Evolutionary conservation across 2,888 invertebrate species (phyloP).

Genomic region (Thumatha senex): DNA sequence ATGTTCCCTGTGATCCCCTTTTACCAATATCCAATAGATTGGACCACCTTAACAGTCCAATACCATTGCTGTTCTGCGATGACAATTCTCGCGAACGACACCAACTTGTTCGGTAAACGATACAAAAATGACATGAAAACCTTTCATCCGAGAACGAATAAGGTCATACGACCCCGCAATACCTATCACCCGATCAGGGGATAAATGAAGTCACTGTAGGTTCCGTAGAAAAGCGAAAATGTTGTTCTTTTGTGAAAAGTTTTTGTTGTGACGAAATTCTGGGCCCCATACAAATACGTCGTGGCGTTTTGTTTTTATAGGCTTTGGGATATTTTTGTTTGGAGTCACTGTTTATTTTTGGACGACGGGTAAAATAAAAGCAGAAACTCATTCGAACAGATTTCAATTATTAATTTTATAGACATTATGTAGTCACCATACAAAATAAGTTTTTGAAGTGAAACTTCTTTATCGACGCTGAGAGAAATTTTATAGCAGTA

Average conservation of each 20-base stretch:
- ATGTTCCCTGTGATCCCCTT: conserved; percentile 18
- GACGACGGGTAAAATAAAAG: conserved; percentile 2
- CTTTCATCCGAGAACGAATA: conserved; percentile 22
- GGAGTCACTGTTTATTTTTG: conserved; percentile 6
- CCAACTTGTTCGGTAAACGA: conserved; percentile 26
- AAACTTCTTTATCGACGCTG: too few relatives aligned
- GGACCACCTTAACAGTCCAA: conserved; percentile 10
- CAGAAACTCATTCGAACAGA: not conserved
- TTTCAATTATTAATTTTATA: not conserved
- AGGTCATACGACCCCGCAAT: conserved; percentile 26
- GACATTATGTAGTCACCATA: too few relatives aligned
- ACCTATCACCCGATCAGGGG: too few relatives aligned
- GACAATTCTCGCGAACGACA: conserved; percentile 24
- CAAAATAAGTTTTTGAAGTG: too few relatives aligned
- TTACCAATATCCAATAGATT: conserved; percentile 33
- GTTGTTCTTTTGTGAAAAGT: conserved; percentile 29
- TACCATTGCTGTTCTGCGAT: conserved; percentile 18
- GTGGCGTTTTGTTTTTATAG: conserved; percentile 6
- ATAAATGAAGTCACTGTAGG: too few relatives aligned
- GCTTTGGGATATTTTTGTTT: conserved; percentile 6
- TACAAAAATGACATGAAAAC: conserved; percentile 25
- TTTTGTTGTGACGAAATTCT: conserved; percentile 23
- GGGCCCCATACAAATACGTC: conserved; percentile 9
- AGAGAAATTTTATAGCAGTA: too few relatives aligned
- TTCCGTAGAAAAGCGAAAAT: conserved; percentile 11